phyloP scores from a whole-genome alignment of 1,140 invertebrate genomes.

The Colletes gigas region DNA sequence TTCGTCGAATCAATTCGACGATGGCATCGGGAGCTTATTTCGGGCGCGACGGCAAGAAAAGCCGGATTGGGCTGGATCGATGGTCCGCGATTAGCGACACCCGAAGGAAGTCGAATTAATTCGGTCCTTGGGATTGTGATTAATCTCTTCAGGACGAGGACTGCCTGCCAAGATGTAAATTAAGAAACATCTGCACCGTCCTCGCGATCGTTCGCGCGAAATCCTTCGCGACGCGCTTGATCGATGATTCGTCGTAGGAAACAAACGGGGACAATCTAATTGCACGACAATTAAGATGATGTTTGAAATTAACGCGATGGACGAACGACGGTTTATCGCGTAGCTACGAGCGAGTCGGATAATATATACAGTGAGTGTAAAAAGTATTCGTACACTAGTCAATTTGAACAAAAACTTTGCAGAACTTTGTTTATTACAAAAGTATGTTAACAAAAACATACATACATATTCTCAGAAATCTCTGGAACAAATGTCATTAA shows the following conservation, averaged over 20 bases:
- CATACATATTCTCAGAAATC: too few relatives aligned
- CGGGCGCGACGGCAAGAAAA: not conserved
- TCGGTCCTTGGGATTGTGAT: conserved; percentile 15
- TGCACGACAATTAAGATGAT: not conserved
- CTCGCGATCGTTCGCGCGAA: not conserved
- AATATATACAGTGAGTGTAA: too few relatives aligned
- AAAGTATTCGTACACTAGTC: too few relatives aligned
- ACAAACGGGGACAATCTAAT: not conserved
- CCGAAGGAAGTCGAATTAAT: conserved; percentile 24
- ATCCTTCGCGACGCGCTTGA: not conserved
- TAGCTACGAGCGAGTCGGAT: not conserved
- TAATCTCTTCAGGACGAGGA: conserved; percentile 11
- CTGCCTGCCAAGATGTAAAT: conserved; percentile 30
- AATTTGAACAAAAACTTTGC: too few relatives aligned
- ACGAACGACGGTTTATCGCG: not conserved
- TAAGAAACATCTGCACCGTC: conserved; percentile 16
- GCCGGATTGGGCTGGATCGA: not conserved
- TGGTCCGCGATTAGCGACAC: conserved; percentile 10
- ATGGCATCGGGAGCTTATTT: conserved; percentile 7
- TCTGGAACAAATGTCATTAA: too few relatives aligned
- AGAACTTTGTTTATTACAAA: too few relatives aligned
- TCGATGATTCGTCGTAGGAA: not conserved
- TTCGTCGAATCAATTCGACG: conserved; percentile 4
- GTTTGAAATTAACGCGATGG: not conserved
- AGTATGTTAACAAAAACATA: too few relatives aligned